Conservation (phyloP, 1,140 invertebrate species). For the Diploscapter pachys region DNA sequence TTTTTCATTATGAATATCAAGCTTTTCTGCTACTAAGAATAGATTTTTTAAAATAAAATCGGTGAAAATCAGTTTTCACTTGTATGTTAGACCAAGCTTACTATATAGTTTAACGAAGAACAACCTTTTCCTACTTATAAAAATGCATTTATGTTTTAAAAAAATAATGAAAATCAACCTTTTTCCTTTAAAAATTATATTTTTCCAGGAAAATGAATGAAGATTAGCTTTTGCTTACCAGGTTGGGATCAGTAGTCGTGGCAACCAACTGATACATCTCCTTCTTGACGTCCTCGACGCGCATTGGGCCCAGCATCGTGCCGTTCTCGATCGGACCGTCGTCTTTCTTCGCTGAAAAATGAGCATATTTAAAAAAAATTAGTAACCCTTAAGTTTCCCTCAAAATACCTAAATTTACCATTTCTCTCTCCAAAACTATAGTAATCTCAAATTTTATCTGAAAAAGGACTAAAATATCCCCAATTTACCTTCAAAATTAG, state of each 20-base stretch:
- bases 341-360: conserved; percentile 30
- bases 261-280: conserved; percentile 55
- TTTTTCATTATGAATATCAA: background rate
- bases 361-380: background rate
- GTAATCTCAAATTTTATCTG: background rate
- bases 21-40: too few species aligned
- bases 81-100: conserved; percentile 11
- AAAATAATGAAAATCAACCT: too few species aligned
- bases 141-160: too few species aligned
- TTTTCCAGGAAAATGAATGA: conserved; percentile 9
- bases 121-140: too few species aligned
- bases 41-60: too few species aligned
- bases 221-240: conserved; percentile 32
- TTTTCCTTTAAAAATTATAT: background rate
- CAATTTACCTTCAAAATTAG: conserved; percentile 44
- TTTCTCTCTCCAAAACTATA: conserved; percentile 24
- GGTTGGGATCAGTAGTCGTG: conserved; percentile 53
- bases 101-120: too few species aligned
- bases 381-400: background rate
- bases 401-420: conserved; percentile 12
- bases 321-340: conserved; percentile 46
- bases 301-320: conserved; percentile 44
- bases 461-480: conserved; percentile 21
- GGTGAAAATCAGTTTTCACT: background rate
- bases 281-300: conserved; percentile 54